These are phyloP conservation scores for Oasisia sp. DNA, from an alignment of 2,888 invertebrate species.

Conservation along the genomic window DNA sequence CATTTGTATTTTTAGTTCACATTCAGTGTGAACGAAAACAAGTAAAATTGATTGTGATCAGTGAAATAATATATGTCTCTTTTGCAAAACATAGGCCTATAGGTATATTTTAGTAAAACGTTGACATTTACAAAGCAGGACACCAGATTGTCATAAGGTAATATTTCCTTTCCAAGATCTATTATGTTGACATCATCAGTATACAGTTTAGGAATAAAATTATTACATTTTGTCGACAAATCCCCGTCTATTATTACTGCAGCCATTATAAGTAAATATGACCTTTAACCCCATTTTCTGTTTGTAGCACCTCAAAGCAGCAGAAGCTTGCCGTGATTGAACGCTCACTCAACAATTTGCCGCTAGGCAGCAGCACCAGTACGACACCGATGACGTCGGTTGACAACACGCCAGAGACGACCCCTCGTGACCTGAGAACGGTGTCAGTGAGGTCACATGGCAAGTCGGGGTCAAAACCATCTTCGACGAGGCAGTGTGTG, in stretches of 20 bases:
- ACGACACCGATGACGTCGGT: neutral
- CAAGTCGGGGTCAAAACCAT: neutral
- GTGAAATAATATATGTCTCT: too few species aligned
- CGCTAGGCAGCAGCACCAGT: conserved; percentile 1
- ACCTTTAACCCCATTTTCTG: neutral
- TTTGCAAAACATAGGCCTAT: too few species aligned
- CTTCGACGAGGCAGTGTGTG: neutral
- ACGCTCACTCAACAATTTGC: neutral
- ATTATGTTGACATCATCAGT: too few species aligned
- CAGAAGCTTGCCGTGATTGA: neutral
- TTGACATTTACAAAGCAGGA: too few species aligned
- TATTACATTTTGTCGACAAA: neutral
- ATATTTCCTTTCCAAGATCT: too few species aligned
- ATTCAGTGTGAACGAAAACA: too few species aligned
- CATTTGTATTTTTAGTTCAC: too few species aligned
- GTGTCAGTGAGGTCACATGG: neutral
- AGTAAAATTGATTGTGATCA: too few species aligned
- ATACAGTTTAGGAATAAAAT: neutral
- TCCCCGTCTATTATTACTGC: neutral
- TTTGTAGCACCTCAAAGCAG: neutral
- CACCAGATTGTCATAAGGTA: too few species aligned
- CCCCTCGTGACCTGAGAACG: neutral
- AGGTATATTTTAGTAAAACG: too few species aligned
- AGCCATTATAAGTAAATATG: neutral
- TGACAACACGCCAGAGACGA: neutral